Evolutionary conservation across 2,888 invertebrate genomes (phyloP).

Genomic region (Trissoscelio sp.): DNA sequence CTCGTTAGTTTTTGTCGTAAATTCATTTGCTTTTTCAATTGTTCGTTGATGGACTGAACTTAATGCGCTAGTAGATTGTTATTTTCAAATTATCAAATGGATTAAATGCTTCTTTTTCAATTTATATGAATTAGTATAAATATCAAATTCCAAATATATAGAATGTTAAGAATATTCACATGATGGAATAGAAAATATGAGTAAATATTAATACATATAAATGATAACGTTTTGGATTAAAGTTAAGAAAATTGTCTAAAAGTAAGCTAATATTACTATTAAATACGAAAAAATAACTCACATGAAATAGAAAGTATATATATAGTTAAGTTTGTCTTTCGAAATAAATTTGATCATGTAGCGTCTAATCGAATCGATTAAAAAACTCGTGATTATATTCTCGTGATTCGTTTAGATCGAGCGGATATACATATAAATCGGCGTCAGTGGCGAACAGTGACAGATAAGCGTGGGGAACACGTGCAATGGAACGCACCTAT

Average conservation of each 20-base stretch:
- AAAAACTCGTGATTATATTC: slow-evolving; percentile 42
- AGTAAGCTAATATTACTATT: too few species aligned
- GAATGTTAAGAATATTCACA: too few species aligned
- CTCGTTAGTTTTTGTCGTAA: slow-evolving; percentile 71
- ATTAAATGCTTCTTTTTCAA: too few species aligned
- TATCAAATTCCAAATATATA: too few species aligned
- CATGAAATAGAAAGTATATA: slow-evolving; percentile 27
- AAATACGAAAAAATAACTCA: too few species aligned
- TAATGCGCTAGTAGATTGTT: neutral
- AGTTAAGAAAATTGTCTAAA: too few species aligned
- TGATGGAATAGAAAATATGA: too few species aligned
- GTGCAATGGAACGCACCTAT: slow-evolving; percentile 60
- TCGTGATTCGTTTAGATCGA: slow-evolving; percentile 50
- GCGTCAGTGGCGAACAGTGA: slow-evolving; percentile 47
- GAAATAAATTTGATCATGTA: slow-evolving; percentile 29
- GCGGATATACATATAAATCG: slow-evolving; percentile 54
- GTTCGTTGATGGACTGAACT: neutral
- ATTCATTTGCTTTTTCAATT: slow-evolving; percentile 43
- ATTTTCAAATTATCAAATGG: too few species aligned
- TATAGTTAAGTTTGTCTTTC: neutral
- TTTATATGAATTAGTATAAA: too few species aligned
- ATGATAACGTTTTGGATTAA: too few species aligned
- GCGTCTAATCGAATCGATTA: slow-evolving; percentile 27
- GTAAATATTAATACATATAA: too few species aligned
- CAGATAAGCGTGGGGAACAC: slow-evolving; percentile 62